Evolutionary conservation across 1,140 invertebrate species (phyloP).

Genomic region (Antheraea mylitta): DNA sequence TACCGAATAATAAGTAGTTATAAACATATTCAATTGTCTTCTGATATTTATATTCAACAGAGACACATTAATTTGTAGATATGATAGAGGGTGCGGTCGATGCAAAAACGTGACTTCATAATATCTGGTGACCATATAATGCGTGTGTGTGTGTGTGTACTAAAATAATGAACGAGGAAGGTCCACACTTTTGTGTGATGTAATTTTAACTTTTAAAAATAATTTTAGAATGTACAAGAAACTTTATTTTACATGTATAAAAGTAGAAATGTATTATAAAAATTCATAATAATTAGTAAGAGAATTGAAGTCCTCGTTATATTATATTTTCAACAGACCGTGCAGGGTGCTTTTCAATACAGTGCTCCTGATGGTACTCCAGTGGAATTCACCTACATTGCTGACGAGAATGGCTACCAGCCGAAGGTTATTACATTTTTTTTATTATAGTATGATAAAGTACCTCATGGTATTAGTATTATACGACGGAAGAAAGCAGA

Average conservation of each 20-base stretch:
- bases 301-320: background rate
- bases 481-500: too few relatives aligned
- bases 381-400: constrained; percentile 83
- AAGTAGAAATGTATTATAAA: too few relatives aligned
- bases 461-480: too few relatives aligned
- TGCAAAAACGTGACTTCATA: background rate
- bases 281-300: too few relatives aligned
- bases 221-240: too few relatives aligned
- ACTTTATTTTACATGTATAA: too few relatives aligned
- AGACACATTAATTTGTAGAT: background rate
- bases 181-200: background rate
- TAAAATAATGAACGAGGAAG: background rate
- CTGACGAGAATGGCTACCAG: constrained; percentile 86
- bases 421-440: constrained; percentile 55
- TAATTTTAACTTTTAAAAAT: too few relatives aligned
- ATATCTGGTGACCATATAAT: background rate
- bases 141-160: too few relatives aligned
- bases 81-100: background rate
- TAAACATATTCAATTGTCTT: background rate
- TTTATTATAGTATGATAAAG: too few relatives aligned
- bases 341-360: constrained; percentile 80
- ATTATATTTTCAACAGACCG: constrained; percentile 12
- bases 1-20: background rate
- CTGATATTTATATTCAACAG: background rate
- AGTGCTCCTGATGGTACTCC: constrained; percentile 80